Base-by-base conservation (phyloP, 92 coral and sea anemone species). In the Pocillopora meandrina region DNA sequence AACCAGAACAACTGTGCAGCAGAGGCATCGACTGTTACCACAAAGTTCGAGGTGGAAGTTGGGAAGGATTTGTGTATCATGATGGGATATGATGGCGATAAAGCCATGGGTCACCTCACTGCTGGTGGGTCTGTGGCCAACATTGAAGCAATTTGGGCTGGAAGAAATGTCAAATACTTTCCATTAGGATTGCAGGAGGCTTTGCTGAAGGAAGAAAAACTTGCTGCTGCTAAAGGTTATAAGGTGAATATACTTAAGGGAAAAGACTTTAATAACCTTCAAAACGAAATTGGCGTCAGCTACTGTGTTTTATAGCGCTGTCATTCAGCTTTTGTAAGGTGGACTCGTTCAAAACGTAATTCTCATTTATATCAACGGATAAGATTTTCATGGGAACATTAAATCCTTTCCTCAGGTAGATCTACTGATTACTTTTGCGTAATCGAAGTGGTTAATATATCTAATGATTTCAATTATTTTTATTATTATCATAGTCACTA, bases 111-210 rank as follows among this genome's bases (percentile, higher is more conserved):
- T 1, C 96, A 93, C 63, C 83, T 95, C 1, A 85, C 86, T 31
- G 68, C 90, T 18, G 95, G 98, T 18, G 98, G 98, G 7, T 62
- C 95, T 12, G 86, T 90, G 10, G 98, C 98, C 17, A 95, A 95
- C 86, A 95, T 95, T 74, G 98, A 95, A 85, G 92, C 98, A 42
- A 80, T 95, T 78, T 95, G 95, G 98, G 95, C 95, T 6, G 96
- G 89, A 12, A 79, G 98, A 9, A 95, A 95, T 71, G 88, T 95
- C 52, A 95, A 95, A 88, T 94, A 79, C 89, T 92, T 87, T 77
- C 88, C 97, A 56, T 23, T 87, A 62, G 90, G 95, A 72, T 71
- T 95, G 19, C 91, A 90, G 76, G 95, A 90, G 62, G 94, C 98
- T 56, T 82, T 95, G 83, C 58, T 69, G 72, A 89, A 68, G n/a